These are phyloP conservation scores for Uloborus diversus DNA, from an alignment of 1,140 invertebrate genomes.

Conservation along the genomic window DNA sequence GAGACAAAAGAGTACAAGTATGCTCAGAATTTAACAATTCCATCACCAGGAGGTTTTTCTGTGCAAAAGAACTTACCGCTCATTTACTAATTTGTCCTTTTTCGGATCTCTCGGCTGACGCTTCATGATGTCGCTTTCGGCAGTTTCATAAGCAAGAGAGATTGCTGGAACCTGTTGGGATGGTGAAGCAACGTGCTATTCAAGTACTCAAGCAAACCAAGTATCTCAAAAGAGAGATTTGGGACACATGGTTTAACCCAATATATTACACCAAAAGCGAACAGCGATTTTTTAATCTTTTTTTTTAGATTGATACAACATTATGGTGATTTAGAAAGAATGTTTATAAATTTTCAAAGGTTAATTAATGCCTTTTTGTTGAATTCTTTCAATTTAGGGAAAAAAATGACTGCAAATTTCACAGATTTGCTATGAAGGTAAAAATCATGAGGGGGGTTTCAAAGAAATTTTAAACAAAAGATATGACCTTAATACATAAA, in stretches of 20 bases:
- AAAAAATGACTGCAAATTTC: too few species aligned
- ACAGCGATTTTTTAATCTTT: neutral
- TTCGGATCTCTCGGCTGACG: slow-evolving; percentile 93
- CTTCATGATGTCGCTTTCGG: slow-evolving; percentile 99
- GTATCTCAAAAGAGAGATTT: slow-evolving; percentile 2
- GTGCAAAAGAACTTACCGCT: slow-evolving; percentile 83
- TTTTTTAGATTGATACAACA: neutral
- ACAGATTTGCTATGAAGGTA: too few species aligned
- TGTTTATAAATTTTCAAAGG: too few species aligned
- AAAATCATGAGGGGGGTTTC: too few species aligned
- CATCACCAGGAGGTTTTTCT: too few species aligned
- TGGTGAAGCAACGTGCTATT: slow-evolving; percentile 40
- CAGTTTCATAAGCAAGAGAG: slow-evolving; percentile 97
- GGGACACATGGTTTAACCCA: slow-evolving; percentile 48
- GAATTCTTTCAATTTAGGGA: too few species aligned
- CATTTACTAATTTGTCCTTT: slow-evolving; percentile 98
- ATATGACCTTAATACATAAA: too few species aligned
- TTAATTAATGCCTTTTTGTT: too few species aligned
- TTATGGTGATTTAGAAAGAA: too few species aligned
- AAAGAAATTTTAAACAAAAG: too few species aligned
- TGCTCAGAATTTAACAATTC: too few species aligned
- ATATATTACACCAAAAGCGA: slow-evolving; percentile 27
- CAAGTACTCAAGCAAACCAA: slow-evolving; percentile 23
- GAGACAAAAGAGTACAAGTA: too few species aligned
- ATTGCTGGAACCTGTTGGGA: slow-evolving; percentile 86